Evolutionary conservation across 92 coral and sea anemone genomes (phyloP).

Genomic region (Actinernus sp.): DNA sequence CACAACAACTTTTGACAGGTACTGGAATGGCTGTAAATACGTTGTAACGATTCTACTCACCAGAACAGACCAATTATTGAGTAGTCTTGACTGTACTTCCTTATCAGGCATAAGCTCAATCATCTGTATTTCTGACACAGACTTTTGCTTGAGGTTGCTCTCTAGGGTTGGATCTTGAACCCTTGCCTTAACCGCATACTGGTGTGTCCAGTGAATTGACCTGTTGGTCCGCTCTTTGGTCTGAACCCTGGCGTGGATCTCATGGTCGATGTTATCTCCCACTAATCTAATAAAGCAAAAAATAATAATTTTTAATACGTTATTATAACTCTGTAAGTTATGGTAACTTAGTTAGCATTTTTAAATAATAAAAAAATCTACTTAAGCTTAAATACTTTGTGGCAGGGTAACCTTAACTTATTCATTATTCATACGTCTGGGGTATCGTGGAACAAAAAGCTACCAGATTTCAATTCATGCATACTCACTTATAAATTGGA

Average conservation of each 20-base stretch:
- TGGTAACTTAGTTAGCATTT: too few relatives aligned
- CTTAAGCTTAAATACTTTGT: too few relatives aligned
- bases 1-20: constrained; percentile 29
- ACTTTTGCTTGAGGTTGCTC: constrained; percentile 5
- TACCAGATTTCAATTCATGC: too few relatives aligned
- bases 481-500: constrained; percentile 51
- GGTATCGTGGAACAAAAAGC: too few relatives aligned
- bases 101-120: constrained; percentile 52
- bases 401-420: too few relatives aligned
- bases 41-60: constrained; percentile 54
- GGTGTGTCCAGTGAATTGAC: constrained; percentile 70
- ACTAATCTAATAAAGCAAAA: constrained; percentile 19
- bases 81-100: constrained; percentile 40
- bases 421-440: too few relatives aligned
- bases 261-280: constrained; percentile 53
- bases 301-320: neutral
- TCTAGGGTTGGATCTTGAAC: constrained; percentile 30
- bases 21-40: constrained; percentile 28
- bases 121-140: constrained; percentile 25
- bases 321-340: too few relatives aligned
- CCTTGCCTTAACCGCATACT: constrained; percentile 36
- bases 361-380: too few relatives aligned
- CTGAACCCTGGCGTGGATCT: constrained; percentile 50
- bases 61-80: constrained; percentile 52
- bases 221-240: constrained; percentile 10